These are phyloP conservation scores for Tenthredo livida DNA, from an alignment of 2,888 invertebrate genomes.

Conservation along the genomic window DNA sequence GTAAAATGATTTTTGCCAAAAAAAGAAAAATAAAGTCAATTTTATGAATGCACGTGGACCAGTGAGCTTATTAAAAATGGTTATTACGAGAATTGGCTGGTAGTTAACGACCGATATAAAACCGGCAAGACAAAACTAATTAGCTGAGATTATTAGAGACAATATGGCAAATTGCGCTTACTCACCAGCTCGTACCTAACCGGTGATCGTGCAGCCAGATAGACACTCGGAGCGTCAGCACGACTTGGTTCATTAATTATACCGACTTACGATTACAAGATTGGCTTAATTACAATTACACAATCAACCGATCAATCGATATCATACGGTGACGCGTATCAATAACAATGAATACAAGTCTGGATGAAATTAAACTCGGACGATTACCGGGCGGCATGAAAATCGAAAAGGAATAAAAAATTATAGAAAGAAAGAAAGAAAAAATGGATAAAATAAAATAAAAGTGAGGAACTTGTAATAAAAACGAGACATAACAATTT, in stretches of 20 bases:
- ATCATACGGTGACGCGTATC: conserved; percentile 44
- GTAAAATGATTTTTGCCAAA: too few relatives aligned
- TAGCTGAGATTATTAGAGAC: conserved; percentile 69
- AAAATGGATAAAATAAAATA: too few relatives aligned
- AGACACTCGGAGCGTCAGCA: conserved; percentile 69
- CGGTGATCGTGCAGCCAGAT: conserved; percentile 67
- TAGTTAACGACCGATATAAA: conserved; percentile 58
- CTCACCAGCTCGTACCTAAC: conserved; percentile 57
- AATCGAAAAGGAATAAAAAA: background rate
- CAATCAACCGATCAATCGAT: conserved; percentile 63
- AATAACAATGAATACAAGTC: background rate
- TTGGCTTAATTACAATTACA: conserved; percentile 72
- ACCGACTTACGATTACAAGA: conserved; percentile 68
- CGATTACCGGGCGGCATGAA: background rate
- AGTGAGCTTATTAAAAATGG: background rate
- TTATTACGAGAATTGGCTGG: background rate
- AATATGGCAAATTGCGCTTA: conserved; percentile 71
- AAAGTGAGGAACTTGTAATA: background rate
- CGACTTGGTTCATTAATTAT: conserved; percentile 73
- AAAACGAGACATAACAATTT: too few relatives aligned
- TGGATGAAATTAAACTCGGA: background rate
- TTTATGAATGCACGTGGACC: background rate
- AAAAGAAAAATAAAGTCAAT: background rate
- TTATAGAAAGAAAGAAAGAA: background rate
- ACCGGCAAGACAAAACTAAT: conserved; percentile 66